Percentiles rank a stretch among this genome's conserved stretches.
These are phyloP conservation scores for Stomatorhinus walkeri DNA, from an alignment of 2,797 vertebrate species.

Conservation along the genomic window DNA sequence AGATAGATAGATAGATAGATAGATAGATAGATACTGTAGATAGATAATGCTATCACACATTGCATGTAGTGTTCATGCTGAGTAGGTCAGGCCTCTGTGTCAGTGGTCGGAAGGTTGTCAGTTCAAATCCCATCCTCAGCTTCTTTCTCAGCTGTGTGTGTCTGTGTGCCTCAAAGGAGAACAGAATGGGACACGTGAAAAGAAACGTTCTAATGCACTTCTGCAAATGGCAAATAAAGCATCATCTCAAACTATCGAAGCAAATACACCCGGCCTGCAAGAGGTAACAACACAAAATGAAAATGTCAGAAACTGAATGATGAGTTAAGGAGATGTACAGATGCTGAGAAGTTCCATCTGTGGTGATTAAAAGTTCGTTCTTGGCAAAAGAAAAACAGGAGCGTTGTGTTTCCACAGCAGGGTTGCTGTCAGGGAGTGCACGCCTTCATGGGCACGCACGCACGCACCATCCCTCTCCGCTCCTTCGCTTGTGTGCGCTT, in stretches of 20 bases:
- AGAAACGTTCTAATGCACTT: background rate
- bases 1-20: no score
- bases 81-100: background rate
- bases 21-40: background rate
- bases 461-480: background rate
- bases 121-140: background rate
- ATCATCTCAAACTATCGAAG: background rate
- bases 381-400: constrained; percentile 8
- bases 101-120: background rate
- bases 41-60: background rate
- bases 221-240: background rate
- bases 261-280: background rate
- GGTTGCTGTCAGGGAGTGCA: background rate
- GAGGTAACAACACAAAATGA: background rate
- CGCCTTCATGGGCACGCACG: background rate
- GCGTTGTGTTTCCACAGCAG: background rate
- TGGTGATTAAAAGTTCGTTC: background rate
- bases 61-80: background rate
- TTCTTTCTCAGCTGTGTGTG: background rate
- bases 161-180: background rate
- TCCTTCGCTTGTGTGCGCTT: background rate
- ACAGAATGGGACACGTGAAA: background rate
- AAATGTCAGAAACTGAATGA: background rate
- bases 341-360: background rate
- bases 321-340: background rate